A percentile compares a stretch with the other conserved stretches of the same genome.
Conservation (phyloP, 2,113 vertebrate species). For the Tichodroma muraria region DNA sequence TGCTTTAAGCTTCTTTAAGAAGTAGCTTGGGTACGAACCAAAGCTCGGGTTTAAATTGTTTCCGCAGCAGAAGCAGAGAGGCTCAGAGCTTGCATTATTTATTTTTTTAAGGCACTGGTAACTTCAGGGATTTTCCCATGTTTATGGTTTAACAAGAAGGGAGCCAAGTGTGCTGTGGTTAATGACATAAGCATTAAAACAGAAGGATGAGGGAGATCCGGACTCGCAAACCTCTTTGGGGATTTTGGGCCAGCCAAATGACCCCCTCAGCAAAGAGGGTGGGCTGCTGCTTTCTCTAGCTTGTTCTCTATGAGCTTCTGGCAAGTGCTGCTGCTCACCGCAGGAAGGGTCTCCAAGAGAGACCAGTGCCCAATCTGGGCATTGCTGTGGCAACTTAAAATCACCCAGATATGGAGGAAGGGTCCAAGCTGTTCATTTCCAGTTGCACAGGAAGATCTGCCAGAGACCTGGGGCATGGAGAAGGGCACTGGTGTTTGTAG, state of each 20-base stretch:
- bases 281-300: neutral
- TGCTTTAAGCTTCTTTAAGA: slow-evolving; percentile 7
- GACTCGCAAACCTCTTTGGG: neutral
- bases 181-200: neutral
- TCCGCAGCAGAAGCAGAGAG: neutral
- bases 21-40: slow-evolving; percentile 5
- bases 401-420: accelerated
- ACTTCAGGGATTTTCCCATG: slow-evolving; percentile 16
- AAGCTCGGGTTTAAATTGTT: neutral
- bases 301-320: neutral
- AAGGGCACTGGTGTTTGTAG: neutral
- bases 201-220: neutral
- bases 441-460: neutral
- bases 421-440: neutral
- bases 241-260: neutral
- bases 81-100: neutral
- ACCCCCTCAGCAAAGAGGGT: neutral
- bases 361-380: neutral
- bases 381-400: neutral
- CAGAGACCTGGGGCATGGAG: accelerated
- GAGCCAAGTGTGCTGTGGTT: neutral
- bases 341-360: neutral
- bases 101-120: neutral
- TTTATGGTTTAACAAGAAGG: neutral
- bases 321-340: neutral